Base-by-base conservation (phyloP, 2,888 invertebrate genomes). In the Caenorhabditis sp. region DNA sequence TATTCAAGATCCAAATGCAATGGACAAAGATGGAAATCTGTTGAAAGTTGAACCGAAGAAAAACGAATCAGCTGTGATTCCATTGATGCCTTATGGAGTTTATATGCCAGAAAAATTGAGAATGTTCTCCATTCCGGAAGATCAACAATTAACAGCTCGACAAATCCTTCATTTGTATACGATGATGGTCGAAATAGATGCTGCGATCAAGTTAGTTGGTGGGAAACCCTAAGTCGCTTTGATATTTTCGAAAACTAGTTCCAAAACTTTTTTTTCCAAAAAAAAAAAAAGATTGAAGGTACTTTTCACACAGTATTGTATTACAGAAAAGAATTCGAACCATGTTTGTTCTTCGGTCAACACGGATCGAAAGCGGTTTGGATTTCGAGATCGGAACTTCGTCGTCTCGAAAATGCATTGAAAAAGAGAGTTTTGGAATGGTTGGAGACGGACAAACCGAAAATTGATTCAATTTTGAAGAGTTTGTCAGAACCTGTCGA, bases 91-190 rank as follows among this genome's bases (percentile, higher is more conserved):
- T 12, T 86, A 83, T 68, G 81, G 84, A 61, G 85, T 86, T 5
- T 86, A 81, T 76, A 84, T 82, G 77, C 85, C 84, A 26, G 86
- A 86, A 70, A 86, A 86, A 69, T 71, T 86, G 43, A 65, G 79
- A 27, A 84, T 86, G 84, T 86, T 86, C 72, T 84, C 84, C 5
- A 85, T 86, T 43, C 86, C 86, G 1, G 84, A 82, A 65, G 86
- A 86, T 68, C 86, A 86, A 66, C 84, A 85, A 54, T 65, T 86
- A 62, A 86, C 86, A 23, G 84, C 86, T 31, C 43, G 75, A 49
- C 84, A 86, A 67, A 80, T 86, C 55, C 74, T 86, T 24, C 80
- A 84, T 53, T 73, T 86, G n/a, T 86, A 85, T 66, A 69, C 64
- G 23, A 81, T 81, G 60, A 84, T 86, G 83, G 73, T 81, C 21